Percentiles rank a stretch among this genome's conserved stretches.
These are phyloP conservation scores for Callopanchax toddi DNA, from an alignment of 2,113 vertebrate species.

Conservation along the genomic window DNA sequence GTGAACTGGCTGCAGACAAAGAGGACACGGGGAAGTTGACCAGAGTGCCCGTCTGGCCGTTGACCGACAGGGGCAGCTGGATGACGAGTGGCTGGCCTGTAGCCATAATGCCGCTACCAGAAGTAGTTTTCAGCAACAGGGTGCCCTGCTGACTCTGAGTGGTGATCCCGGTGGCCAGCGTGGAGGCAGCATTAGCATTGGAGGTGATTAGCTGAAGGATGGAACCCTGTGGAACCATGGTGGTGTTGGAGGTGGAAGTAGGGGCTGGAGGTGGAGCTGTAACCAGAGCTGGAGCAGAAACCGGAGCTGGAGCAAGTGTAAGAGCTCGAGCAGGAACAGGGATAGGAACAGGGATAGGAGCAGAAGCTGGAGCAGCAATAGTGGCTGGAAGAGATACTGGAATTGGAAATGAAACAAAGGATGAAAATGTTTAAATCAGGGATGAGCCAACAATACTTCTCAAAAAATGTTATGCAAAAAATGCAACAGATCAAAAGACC, in stretches of 20 bases:
- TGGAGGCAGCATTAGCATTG: constrained; percentile 59
- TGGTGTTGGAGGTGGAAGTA: constrained; percentile 53
- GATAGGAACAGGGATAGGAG: too few relatives aligned
- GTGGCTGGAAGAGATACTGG: too few relatives aligned
- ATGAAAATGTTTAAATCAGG: not conserved
- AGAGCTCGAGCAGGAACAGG: not conserved
- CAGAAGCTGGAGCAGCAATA: too few relatives aligned
- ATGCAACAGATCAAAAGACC: too few relatives aligned
- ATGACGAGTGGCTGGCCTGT: constrained; percentile 78
- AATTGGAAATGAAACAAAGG: not conserved
- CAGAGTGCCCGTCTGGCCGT: constrained; percentile 73
- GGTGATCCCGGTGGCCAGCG: constrained; percentile 55
- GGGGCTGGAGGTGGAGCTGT: constrained; percentile 33
- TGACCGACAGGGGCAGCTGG: constrained; percentile 77
- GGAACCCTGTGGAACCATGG: constrained; percentile 69
- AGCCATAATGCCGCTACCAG: constrained; percentile 57
- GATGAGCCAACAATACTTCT: too few relatives aligned
- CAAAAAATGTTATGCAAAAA: too few relatives aligned
- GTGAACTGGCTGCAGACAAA: constrained; percentile 64
- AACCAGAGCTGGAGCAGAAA: constrained; percentile 11
- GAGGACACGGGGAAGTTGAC: constrained; percentile 79
- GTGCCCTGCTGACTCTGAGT: constrained; percentile 75
- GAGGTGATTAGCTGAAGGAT: constrained; percentile 78
- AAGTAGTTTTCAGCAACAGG: constrained; percentile 71
- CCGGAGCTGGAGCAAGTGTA: constrained; percentile 30